Conservation (phyloP, 2,797 vertebrate species). For the Odontamblyopus rebecca region DNA sequence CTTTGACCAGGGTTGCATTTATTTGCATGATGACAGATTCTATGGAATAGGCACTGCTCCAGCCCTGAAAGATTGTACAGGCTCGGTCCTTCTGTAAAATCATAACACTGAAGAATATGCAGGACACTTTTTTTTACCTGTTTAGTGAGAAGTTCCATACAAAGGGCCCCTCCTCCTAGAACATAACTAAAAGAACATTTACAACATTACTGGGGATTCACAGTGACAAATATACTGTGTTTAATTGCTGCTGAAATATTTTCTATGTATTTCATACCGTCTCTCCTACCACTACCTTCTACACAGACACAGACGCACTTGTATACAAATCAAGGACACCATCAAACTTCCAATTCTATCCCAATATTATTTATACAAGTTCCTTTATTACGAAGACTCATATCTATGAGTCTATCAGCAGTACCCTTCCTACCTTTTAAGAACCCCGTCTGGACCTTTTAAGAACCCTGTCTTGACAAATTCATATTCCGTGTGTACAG, state of each 20-base stretch:
- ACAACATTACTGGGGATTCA: neutral
- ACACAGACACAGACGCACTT: neutral
- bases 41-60: conserved; percentile 99
- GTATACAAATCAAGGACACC: neutral
- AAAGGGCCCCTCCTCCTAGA: conserved; percentile 95
- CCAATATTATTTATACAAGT: neutral
- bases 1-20: conserved; percentile 98
- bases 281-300: neutral
- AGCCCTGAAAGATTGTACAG: conserved; percentile 80
- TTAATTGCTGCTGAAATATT: neutral
- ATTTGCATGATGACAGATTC: conserved; percentile 99
- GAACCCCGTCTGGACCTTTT: too few relatives aligned
- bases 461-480: neutral
- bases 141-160: conserved; percentile 99
- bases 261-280: neutral
- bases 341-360: neutral
- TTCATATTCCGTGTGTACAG: neutral
- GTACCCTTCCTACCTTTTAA: too few relatives aligned
- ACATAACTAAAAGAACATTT: conserved; percentile 83
- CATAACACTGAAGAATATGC: neutral
- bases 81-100: neutral
- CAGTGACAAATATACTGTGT: neutral
- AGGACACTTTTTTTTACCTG: conserved; percentile 79
- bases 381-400: neutral
- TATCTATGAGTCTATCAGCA: too few relatives aligned